phyloP scores from a whole-genome alignment of 1,140 invertebrate species.

The Temnothorax curvispinosus region DNA sequence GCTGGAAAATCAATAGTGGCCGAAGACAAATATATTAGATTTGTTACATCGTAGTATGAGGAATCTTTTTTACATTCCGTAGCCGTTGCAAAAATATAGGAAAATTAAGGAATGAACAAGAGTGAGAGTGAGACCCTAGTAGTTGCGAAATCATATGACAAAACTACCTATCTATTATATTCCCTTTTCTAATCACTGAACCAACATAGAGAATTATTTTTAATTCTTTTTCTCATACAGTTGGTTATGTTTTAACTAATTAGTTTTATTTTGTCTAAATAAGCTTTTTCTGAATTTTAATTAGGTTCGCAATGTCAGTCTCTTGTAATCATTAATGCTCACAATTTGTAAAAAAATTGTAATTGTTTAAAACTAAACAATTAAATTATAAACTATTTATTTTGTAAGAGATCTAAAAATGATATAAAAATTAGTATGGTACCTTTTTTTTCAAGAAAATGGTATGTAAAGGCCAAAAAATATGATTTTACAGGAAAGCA shows the following conservation, averaged over 20 bases:
- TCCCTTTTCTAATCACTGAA: neutral
- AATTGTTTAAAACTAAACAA: neutral
- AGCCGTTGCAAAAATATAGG: neutral
- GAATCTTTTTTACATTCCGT: neutral
- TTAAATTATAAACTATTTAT: neutral
- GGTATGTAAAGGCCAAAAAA: neutral
- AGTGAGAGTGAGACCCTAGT: neutral
- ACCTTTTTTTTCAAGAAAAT: neutral
- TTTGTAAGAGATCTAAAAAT: neutral
- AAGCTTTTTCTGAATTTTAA: neutral
- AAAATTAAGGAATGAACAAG: neutral
- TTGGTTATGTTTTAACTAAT: neutral
- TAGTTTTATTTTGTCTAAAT: neutral
- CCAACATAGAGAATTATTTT: neutral
- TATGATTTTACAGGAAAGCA: neutral
- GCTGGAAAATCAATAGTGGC: conserved; percentile 6
- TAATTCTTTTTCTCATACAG: neutral
- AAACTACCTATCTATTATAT: neutral
- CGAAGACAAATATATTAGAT: conserved; percentile 8
- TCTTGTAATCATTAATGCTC: neutral
- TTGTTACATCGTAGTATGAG: neutral
- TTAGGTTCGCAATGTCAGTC: neutral
- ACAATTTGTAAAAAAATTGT: neutral
- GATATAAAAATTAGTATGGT: neutral
- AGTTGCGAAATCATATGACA: neutral